Conservation (phyloP, 2,888 invertebrate species). For the Dromius quadrimaculatus region DNA sequence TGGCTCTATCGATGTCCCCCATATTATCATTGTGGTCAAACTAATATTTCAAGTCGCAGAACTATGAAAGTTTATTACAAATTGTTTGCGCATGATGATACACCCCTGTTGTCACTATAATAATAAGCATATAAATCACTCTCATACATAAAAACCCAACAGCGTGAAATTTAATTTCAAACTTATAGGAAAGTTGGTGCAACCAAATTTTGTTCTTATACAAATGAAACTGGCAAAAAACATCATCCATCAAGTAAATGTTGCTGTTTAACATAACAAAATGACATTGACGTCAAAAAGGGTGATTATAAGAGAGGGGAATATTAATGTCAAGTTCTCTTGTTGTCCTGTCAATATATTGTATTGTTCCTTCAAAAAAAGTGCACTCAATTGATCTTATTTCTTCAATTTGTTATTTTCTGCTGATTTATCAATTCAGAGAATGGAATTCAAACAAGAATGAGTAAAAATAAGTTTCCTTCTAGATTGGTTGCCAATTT, state of each 20-base stretch:
- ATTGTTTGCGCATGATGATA: background rate
- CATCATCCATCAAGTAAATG: slow-evolving; percentile 39
- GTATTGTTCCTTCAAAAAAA: slow-evolving; percentile 43
- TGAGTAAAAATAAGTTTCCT: too few relatives aligned
- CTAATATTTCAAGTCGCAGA: too few relatives aligned
- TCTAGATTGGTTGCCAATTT: too few relatives aligned
- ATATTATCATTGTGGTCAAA: too few relatives aligned
- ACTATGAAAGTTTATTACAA: too few relatives aligned
- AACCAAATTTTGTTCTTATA: slow-evolving; percentile 13
- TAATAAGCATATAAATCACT: slow-evolving; percentile 34
- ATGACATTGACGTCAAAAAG: slow-evolving; percentile 10
- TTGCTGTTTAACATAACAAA: slow-evolving; percentile 26
- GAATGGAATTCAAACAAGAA: too few relatives aligned
- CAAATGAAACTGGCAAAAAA: slow-evolving; percentile 32
- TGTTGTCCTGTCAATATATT: slow-evolving; percentile 45
- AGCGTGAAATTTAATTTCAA: slow-evolving; percentile 35
- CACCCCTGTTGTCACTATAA: slow-evolving; percentile 1
- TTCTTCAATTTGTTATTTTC: slow-evolving; percentile 36
- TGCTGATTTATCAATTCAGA: too few relatives aligned
- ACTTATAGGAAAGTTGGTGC: slow-evolving; percentile 3
- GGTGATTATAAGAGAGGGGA: too few relatives aligned
- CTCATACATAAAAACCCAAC: slow-evolving; percentile 31
- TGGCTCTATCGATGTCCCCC: too few relatives aligned
- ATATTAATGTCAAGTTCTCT: too few relatives aligned
- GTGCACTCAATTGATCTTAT: slow-evolving; percentile 35